Evolutionary conservation across 2,113 vertebrate species (phyloP).

Genomic region (Scomber colias): DNA sequence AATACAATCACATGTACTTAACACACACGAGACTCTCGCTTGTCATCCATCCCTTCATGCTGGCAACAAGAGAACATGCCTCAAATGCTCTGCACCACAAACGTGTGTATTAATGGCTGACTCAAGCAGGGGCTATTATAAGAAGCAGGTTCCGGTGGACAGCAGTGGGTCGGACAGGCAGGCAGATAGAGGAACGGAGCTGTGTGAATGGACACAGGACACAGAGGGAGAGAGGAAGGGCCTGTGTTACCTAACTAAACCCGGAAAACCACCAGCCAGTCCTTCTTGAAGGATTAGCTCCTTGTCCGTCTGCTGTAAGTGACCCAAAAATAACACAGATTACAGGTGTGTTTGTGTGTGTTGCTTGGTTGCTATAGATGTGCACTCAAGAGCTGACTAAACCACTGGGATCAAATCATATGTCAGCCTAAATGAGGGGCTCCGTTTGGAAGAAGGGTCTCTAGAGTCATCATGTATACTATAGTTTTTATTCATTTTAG

Average conservation of each 20-base stretch:
- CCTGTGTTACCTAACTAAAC: constrained; percentile 73
- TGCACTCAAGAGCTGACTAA: constrained; percentile 38
- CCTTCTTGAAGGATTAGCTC: constrained; percentile 72
- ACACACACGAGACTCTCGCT: constrained; percentile 1
- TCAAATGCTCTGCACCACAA: constrained; percentile 64
- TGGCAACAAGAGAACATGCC: constrained; percentile 64
- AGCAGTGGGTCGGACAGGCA: constrained; percentile 43
- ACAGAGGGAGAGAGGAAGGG: constrained; percentile 61
- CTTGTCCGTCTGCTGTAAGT: constrained; percentile 77
- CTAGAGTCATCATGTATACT: not conserved
- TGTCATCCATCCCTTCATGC: constrained; percentile 31
- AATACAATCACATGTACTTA: not conserved
- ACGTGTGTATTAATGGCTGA: constrained; percentile 76
- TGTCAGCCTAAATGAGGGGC: constrained; percentile 28
- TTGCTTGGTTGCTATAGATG: constrained; percentile 46
- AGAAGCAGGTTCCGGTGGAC: constrained; percentile 63
- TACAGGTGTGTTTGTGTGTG: constrained; percentile 70
- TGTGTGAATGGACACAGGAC: constrained; percentile 74
- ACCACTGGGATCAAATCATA: constrained; percentile 17
- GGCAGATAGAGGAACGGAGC: constrained; percentile 41
- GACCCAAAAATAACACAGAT: constrained; percentile 81
- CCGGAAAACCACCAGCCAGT: constrained; percentile 59
- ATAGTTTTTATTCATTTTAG: constrained; percentile 35
- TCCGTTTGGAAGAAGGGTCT: constrained; percentile 7
- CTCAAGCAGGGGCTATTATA: constrained; percentile 84